Percentiles rank a stretch among this genome's conserved stretches.
Conservation (phyloP, 2,113 vertebrate genomes). For the Oriolus oriolus region DNA sequence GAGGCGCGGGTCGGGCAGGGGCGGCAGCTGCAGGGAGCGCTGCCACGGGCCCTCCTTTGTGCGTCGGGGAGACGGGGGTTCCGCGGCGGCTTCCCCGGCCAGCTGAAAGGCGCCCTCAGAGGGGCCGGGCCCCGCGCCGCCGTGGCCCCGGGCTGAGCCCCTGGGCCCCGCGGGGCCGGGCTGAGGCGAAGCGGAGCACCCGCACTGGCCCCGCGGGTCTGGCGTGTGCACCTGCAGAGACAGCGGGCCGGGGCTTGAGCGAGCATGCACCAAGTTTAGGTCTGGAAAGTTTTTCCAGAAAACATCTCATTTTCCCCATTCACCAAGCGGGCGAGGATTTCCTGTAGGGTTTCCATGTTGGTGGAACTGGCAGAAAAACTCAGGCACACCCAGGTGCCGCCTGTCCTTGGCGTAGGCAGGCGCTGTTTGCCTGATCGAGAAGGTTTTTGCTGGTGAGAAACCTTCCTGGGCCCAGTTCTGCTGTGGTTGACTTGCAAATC, state of each 20-base stretch:
- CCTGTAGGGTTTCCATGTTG: background rate
- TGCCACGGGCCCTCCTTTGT: accelerated
- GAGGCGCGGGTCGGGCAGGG: too few relatives aligned
- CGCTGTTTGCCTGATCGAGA: accelerated
- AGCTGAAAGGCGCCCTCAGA: background rate
- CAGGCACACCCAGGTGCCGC: background rate
- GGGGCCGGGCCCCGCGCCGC: background rate
- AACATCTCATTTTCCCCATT: background rate
- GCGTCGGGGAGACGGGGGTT: accelerated
- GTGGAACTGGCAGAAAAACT: background rate
- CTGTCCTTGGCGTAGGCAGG: background rate
- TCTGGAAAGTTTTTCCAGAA: background rate
- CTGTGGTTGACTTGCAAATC: background rate
- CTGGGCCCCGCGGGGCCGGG: background rate
- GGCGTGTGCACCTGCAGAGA: background rate
- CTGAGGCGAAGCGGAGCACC: background rate
- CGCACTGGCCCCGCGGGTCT: too few relatives aligned
- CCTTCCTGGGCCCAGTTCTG: too few relatives aligned
- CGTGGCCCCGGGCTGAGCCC: background rate
- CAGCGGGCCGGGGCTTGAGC: background rate
- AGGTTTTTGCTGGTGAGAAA: background rate
- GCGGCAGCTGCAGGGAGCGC: too few relatives aligned
- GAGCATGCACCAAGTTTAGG: background rate
- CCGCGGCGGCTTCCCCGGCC: background rate
- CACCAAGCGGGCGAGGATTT: background rate